Percentiles rank a stretch among this genome's conserved stretches.
phyloP scores from a whole-genome alignment of 2,888 invertebrate genomes.

The Clepsis dumicolana region DNA sequence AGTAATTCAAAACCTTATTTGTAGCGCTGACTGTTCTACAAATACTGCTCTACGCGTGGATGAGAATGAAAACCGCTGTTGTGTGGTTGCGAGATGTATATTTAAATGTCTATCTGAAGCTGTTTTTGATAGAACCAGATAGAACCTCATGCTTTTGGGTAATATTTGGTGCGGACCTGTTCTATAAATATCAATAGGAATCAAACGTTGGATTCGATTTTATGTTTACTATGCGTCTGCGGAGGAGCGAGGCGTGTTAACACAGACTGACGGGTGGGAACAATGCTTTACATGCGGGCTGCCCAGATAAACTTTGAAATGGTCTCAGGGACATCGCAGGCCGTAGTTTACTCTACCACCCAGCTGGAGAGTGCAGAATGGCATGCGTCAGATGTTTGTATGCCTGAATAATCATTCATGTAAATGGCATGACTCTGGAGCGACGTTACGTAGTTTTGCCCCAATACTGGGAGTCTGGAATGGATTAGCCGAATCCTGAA shows the following conservation, averaged over 20 bases:
- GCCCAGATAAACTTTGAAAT: slow-evolving; percentile 71
- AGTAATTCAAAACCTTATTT: not conserved
- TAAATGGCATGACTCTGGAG: slow-evolving; percentile 76
- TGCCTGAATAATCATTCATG: slow-evolving; percentile 78
- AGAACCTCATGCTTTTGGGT: not conserved
- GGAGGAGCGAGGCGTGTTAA: slow-evolving; percentile 62
- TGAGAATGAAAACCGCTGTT: not conserved
- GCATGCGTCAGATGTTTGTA: slow-evolving; percentile 49
- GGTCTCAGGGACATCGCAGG: slow-evolving; percentile 50
- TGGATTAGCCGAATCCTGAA: slow-evolving; percentile 68
- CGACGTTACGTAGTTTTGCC: slow-evolving; percentile 73
- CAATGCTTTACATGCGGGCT: slow-evolving; percentile 69
- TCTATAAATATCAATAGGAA: slow-evolving; percentile 37
- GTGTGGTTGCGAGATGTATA: too few species aligned
- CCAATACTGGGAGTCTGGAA: slow-evolving; percentile 68
- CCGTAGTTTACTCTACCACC: slow-evolving; percentile 55
- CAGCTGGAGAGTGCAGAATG: slow-evolving; percentile 55
- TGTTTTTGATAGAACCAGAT: too few species aligned
- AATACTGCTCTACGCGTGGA: not conserved
- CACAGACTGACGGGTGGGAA: slow-evolving; percentile 66
- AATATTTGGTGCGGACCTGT: not conserved
- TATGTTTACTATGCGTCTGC: slow-evolving; percentile 53
- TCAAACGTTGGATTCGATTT: slow-evolving; percentile 52
- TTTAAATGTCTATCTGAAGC: too few species aligned
- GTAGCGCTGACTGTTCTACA: not conserved